Evolutionary conservation across 2,797 vertebrate genomes (phyloP).

Genomic region (Oreochromis mossambicus): DNA sequence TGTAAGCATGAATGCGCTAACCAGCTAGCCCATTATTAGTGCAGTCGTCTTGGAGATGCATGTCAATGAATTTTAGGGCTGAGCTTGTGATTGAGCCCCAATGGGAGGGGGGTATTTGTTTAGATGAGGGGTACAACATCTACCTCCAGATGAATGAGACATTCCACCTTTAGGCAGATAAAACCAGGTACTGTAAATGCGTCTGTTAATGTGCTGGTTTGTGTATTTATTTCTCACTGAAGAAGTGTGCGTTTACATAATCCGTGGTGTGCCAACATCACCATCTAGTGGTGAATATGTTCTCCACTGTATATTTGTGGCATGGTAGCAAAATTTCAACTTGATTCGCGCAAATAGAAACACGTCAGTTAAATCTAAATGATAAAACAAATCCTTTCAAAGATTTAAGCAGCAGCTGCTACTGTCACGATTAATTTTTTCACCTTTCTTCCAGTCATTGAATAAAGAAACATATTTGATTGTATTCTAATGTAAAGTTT

Average conservation of each 20-base stretch:
- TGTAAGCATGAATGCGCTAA: neutral
- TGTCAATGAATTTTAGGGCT: neutral
- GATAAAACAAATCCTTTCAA: neutral
- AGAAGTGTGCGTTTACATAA: neutral
- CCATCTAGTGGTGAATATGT: conserved; percentile 70
- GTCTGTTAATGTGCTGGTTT: neutral
- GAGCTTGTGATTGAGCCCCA: too few species aligned
- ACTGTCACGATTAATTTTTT: neutral
- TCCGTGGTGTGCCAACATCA: neutral
- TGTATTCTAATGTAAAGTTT: neutral
- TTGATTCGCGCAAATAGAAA: neutral
- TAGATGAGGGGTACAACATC: fast-evolving
- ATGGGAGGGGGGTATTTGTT: neutral
- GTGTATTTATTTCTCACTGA: neutral
- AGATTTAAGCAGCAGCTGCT: neutral
- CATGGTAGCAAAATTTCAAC: neutral
- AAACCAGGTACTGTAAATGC: neutral
- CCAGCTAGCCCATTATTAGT: neutral
- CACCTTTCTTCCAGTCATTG: neutral
- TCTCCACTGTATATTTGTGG: neutral
- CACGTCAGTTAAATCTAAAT: neutral
- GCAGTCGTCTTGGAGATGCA: neutral
- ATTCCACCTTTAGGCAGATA: neutral
- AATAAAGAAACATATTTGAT: neutral
- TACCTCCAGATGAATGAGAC: neutral